phyloP scores from a whole-genome alignment of 2,113 vertebrate genomes.

The Notarius lentiginosus region DNA sequence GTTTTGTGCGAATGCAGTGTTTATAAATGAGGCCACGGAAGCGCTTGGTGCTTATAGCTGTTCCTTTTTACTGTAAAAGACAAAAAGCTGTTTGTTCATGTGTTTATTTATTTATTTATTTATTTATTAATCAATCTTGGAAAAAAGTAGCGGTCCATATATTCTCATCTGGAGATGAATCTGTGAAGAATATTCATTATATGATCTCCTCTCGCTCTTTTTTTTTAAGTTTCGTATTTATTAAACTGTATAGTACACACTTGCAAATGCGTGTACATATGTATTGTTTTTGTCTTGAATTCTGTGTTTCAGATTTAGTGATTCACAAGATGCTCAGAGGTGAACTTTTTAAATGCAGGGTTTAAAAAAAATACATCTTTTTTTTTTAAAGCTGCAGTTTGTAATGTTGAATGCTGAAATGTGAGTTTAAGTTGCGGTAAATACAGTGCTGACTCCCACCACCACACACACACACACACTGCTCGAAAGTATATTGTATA shows the following conservation, averaged over 20 bases:
- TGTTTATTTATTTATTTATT: too few species aligned
- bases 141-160: slow-evolving; percentile 18
- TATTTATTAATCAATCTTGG: slow-evolving; percentile 24
- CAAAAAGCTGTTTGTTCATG: too few species aligned
- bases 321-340: slow-evolving; percentile 60
- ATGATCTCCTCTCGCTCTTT: slow-evolving; percentile 43
- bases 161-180: slow-evolving; percentile 2
- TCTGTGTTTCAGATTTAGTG: slow-evolving; percentile 68
- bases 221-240: slow-evolving; percentile 58
- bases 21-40: slow-evolving; percentile 35
- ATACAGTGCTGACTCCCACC: background rate
- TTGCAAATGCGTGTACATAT: slow-evolving; percentile 55
- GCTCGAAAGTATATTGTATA: background rate
- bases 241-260: slow-evolving; percentile 56
- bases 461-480: too few species aligned
- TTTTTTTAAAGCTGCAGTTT: background rate
- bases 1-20: background rate
- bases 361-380: slow-evolving; percentile 36
- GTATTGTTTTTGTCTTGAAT: slow-evolving; percentile 52
- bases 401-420: background rate
- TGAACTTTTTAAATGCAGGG: slow-evolving; percentile 49
- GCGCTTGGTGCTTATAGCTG: slow-evolving; percentile 40
- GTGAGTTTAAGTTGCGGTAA: background rate
- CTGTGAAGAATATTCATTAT: slow-evolving; percentile 9
- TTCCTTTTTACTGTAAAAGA: slow-evolving; percentile 48